Base-by-base conservation (phyloP, 30 jellyfish, hydroid and myxozoan genomes). In the Morbakka virulenta region DNA sequence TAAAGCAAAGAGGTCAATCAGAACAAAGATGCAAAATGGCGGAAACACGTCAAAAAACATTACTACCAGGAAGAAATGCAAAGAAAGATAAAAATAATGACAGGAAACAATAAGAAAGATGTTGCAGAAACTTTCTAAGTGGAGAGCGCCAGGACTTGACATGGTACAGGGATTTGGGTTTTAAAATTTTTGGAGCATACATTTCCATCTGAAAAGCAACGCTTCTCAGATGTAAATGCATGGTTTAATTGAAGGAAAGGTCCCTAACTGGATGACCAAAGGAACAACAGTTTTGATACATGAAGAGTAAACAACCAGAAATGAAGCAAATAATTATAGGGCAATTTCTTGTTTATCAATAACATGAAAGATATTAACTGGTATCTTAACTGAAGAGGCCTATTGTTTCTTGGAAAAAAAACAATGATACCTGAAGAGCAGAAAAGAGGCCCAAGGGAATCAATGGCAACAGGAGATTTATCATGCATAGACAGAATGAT, bases 231-330 rank as follows among this genome's bases (percentile, higher is more conserved):
- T n/a, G n/a, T n/a, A n/a, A n/a, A n/a, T n/a, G n/a, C n/a, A n/a
- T n/a, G n/a, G 50, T 25, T 25, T n/a, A 64, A 64, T n/a, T 11
- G 50, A 64, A 64, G 75, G 75, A 64, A 64, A 64, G 52, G 62
- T 68, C 28, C 21, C 80, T 32, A 33, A 67, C 80, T 33, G 80
- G 71, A 64, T 64, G 75, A 64, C 75, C 75, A 64, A 64, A 64
- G 75, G 75, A 64, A 64, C 51, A 64, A 25, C 75, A 64, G 62
- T 64, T 25, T 64, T 64, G 75, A 25, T 64, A 11, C 75, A 25
- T 17, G 31, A 64, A 64, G 20, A 25, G n/a, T n/a, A n/a, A n/a
- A n/a, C n/a, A n/a, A n/a, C n/a, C n/a, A n/a, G n/a, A n/a, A n/a
- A n/a, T n/a, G n/a, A n/a, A n/a, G n/a, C n/a, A n/a, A n/a, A n/a